These are phyloP conservation scores for Teleogryllus occipitalis DNA, from an alignment of 1,140 invertebrate genomes.

Conservation along the genomic window DNA sequence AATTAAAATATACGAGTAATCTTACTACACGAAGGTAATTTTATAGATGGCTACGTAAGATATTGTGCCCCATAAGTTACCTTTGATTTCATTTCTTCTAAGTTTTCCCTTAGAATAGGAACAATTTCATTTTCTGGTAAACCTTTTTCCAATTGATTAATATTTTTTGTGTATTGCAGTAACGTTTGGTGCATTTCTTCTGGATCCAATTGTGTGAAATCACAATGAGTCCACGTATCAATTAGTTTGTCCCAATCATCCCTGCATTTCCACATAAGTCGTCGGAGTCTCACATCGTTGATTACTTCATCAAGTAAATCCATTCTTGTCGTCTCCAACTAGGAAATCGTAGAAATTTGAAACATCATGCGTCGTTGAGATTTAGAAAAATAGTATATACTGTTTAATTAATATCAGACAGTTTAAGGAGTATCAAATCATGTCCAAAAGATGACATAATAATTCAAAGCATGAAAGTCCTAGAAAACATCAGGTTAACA, in stretches of 20 bases:
- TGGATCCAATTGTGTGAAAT: constrained; percentile 60
- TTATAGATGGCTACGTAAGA: no score
- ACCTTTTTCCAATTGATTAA: constrained; percentile 65
- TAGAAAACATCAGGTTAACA: no score
- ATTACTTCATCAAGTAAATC: constrained; percentile 69
- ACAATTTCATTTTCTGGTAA: constrained; percentile 40
- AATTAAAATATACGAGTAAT: no score
- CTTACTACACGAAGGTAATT: no score
- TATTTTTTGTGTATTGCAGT: constrained; percentile 58
- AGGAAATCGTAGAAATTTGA: no score
- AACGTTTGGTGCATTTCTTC: constrained; percentile 60
- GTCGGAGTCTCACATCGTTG: constrained; percentile 65
- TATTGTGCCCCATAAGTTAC: constrained; percentile 31
- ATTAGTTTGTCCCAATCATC: constrained; percentile 57
- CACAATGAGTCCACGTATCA: constrained; percentile 49
- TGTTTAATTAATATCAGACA: no score
- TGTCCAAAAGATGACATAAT: not conserved
- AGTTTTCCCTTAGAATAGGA: constrained; percentile 60
- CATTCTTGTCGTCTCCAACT: constrained; percentile 68
- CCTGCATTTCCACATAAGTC: constrained; percentile 66
- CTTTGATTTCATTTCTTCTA: constrained; percentile 67
- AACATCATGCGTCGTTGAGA: no score
- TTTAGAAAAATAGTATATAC: no score
- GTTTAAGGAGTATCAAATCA: not conserved
- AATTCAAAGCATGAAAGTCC: no score